These are phyloP conservation scores for Tribolium madens DNA, from an alignment of 1,140 invertebrate species.

Conservation along the genomic window DNA sequence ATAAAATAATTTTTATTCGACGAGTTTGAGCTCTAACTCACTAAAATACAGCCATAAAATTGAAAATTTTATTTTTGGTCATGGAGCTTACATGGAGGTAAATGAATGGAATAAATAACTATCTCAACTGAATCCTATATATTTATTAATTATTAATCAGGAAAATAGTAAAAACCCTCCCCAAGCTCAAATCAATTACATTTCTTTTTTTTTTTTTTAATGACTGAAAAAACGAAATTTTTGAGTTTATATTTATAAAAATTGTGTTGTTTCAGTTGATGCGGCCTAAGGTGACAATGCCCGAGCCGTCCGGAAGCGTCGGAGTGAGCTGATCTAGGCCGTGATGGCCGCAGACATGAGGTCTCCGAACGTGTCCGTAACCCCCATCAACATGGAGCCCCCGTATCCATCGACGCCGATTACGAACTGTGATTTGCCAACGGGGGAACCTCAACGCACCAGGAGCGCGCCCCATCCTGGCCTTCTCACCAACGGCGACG, in stretches of 20 bases:
- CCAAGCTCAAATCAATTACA: too few relatives aligned
- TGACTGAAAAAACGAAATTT: too few relatives aligned
- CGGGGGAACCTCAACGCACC: constrained; percentile 54
- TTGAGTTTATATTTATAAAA: background rate
- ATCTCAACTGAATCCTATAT: too few relatives aligned
- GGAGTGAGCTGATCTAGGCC: constrained; percentile 59
- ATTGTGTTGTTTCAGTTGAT: constrained; percentile 5
- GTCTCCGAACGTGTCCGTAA: constrained; percentile 65
- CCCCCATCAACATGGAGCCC: constrained; percentile 64
- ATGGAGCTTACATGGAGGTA: too few relatives aligned
- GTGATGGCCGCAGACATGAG: constrained; percentile 64
- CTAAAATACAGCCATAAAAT: too few relatives aligned
- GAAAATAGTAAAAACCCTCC: too few relatives aligned
- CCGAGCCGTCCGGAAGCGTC: background rate
- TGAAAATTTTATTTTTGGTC: too few relatives aligned
- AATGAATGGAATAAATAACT: too few relatives aligned
- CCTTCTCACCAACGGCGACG: constrained; percentile 47
- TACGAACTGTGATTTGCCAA: constrained; percentile 44
- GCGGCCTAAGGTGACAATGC: constrained; percentile 29
- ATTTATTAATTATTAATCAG: too few relatives aligned
- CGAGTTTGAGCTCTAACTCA: too few relatives aligned
- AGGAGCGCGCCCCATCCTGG: constrained; percentile 55
- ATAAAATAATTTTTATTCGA: too few relatives aligned
- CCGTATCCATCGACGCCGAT: constrained; percentile 52
- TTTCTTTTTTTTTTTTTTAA: too few relatives aligned